Evolutionary conservation across 1,140 invertebrate species (phyloP), one percentile per base, ranked within the genome.

Genomic region (Drosophila nasuta): DNA sequence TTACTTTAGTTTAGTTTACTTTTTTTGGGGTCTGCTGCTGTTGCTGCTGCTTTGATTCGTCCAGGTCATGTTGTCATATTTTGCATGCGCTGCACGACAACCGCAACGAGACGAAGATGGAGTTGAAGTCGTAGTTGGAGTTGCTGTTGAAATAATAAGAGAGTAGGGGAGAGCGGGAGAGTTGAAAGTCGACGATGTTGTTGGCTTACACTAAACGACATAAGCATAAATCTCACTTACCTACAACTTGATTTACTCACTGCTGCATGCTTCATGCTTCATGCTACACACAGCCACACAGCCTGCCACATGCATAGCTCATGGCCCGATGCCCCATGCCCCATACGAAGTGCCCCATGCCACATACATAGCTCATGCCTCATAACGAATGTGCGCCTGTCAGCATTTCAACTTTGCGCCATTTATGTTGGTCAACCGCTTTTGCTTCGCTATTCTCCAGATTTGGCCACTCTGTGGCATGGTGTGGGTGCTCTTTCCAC

Each of bases 341-440:
- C 41, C 48, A 62, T 51, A 25, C 20, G 3, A 25, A 25, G 4
- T 25, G 46, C 72, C 62, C n/a, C 63, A 77, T 74, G 48, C 74
- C 74, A 60, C 76, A 66, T 66, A 51, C 76, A 66, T 66, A 63
- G 60, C 64, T 64, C 51, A 73, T 73, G 75, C 79, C 79, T 89
- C 85, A 89, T 89, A 89, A 89, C 85, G 85, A 89, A 89, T 89
- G 85, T 88, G 81, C 78, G 75, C 74, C 85, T 89, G 85, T 89
- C 85, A 89, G 82, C 85, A 89, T 89, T 89, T 89, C 86, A 89
- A 89, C 85, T 89, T 89, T 89, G 81, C 85, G 85, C 85, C 85
- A 89, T 89, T 89, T 89, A 89, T 89, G 85, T 87, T 87, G 83
- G 83, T 87, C 83, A 87, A 78, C 80, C 79, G 82, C 30, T 56